Evolutionary conservation across 2,113 vertebrate genomes (phyloP).

Genomic region (Alaudala cheleensis): DNA sequence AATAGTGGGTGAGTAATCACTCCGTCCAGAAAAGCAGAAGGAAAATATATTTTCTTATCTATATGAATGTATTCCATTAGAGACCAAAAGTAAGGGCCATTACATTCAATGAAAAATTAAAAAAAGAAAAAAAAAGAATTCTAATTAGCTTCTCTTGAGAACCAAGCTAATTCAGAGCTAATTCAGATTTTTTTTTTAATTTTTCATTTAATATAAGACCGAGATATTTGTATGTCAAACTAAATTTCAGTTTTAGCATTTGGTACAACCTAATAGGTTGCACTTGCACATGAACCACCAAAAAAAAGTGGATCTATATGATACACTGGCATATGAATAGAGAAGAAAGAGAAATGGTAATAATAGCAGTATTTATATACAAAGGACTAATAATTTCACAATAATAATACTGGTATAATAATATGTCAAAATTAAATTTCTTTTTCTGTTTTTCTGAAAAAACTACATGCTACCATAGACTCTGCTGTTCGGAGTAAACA

Average conservation of each 20-base stretch:
- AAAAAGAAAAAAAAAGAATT: background rate
- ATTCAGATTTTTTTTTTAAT: background rate
- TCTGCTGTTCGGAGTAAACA: background rate
- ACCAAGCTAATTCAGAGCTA: background rate
- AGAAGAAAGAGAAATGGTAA: background rate
- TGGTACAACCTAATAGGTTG: background rate
- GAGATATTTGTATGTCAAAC: background rate
- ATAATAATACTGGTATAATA: background rate
- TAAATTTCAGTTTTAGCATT: background rate
- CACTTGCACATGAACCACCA: background rate
- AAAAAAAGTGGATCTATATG: background rate
- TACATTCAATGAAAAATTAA: background rate
- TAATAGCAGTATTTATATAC: background rate
- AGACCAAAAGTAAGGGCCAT: background rate
- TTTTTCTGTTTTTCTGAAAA: background rate
- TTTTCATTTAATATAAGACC: background rate
- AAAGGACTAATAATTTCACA: background rate
- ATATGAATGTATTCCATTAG: background rate
- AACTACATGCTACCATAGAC: background rate
- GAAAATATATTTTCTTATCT: background rate
- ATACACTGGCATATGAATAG: background rate
- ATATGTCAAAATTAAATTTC: background rate
- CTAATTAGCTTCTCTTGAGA: background rate
- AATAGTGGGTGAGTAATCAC: background rate
- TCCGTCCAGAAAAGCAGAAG: background rate